Base-by-base conservation (phyloP, 2,888 invertebrate genomes). In the Erannis defoliaria region DNA sequence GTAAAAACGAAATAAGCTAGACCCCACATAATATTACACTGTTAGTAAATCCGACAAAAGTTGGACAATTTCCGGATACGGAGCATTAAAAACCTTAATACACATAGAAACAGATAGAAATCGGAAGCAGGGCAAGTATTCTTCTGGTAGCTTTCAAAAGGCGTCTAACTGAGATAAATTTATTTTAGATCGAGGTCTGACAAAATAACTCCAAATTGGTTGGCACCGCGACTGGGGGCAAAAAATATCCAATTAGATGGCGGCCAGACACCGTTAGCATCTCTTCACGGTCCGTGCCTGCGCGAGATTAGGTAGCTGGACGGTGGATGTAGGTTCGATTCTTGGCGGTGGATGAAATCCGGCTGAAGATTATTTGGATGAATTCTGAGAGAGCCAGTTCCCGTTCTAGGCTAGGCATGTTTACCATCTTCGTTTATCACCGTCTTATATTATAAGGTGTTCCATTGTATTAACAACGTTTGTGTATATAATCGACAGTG, bases 211-310 rank as follows among this genome's bases (percentile, higher is more conserved):
- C 63, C 58, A 63, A 63, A 63, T 62, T 62, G 56, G 60, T 38
- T 4, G 60, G 37, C 45, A 35, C 21, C 56, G 49, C 29, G 43
- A 38, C 43, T 40, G 12, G n/a, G 14, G 45, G 42, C 56, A 62
- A 62, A 62, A 62, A 62, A 53, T 56, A 62, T 51, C 55, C 62
- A 65, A 65, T 65, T 65, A 65, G 40, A 62, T 55, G 51, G 55
- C 33, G 60, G 43, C 55, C 55, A 48, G 56, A 43, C 57, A 57
- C 64, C 65, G 65, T 65, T 65, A 64, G 31, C 33, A 35, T 43
- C 42, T 38, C 50, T 60, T 56, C 62, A 55, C 65, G 65, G 55
- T 65, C 62, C 33, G 55, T 12, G 58, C 58, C 33, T 5, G 21
- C 19, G 40, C 12, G 35, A 55, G 48, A 50, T 54, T 49, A 54